phyloP scores from a whole-genome alignment of 2,797 vertebrate species.

The Petrocephalus schoutedeni region DNA sequence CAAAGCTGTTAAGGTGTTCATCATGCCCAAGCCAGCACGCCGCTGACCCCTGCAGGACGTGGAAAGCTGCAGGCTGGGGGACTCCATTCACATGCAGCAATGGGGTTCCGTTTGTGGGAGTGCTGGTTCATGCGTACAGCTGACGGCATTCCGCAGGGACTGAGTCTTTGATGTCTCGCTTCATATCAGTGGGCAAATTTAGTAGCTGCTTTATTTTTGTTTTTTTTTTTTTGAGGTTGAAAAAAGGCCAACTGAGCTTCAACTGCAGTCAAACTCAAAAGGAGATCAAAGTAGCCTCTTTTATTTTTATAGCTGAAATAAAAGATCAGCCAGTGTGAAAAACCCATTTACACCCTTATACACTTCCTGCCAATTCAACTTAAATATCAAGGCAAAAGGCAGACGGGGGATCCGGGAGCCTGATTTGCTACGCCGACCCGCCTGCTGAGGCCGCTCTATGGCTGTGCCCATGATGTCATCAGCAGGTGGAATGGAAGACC shows the following conservation, averaged over 20 bases:
- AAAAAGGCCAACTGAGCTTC: background rate
- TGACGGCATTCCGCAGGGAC: background rate
- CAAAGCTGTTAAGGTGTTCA: constrained; percentile 88
- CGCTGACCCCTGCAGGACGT: constrained; percentile 54
- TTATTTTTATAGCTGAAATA: background rate
- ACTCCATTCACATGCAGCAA: background rate
- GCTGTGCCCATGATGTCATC: constrained; percentile 35
- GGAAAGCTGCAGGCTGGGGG: background rate
- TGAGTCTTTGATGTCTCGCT: background rate
- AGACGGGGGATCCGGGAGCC: background rate
- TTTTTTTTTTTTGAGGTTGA: background rate
- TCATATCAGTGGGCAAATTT: background rate
- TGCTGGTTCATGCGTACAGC: background rate
- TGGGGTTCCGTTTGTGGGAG: background rate
- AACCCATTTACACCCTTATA: background rate
- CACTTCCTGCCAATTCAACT: background rate
- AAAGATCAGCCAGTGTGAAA: background rate
- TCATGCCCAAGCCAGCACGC: constrained; percentile 92
- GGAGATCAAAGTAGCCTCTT: background rate
- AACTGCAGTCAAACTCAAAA: background rate
- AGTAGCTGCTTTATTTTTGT: background rate
- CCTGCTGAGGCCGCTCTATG: background rate
- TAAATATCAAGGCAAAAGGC: background rate
- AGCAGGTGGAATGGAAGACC: constrained; percentile 91
- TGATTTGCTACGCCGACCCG: background rate